These are phyloP conservation scores for Diarsia rubi DNA, from an alignment of 2,888 invertebrate species.

Conservation along the genomic window DNA sequence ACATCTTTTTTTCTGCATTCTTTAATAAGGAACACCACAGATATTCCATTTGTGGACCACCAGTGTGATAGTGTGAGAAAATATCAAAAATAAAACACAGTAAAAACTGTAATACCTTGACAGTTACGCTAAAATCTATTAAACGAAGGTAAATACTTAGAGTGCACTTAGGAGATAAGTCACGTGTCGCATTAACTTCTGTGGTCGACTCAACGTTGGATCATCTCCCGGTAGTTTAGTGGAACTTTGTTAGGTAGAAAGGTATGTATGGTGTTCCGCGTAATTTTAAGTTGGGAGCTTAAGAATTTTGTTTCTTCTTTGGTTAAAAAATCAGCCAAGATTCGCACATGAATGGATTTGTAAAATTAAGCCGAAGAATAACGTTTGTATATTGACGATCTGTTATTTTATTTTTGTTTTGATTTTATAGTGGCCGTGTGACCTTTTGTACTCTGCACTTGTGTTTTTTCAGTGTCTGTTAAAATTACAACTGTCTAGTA, in stretches of 20 bases:
- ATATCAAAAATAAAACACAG: background rate
- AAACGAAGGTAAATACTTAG: conserved; percentile 14
- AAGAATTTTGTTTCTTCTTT: background rate
- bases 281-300: too few relatives aligned
- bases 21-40: background rate
- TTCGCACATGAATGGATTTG: background rate
- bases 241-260: background rate
- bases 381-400: background rate
- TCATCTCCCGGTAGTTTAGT: conserved; percentile 10
- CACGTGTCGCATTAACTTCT: conserved; percentile 40
- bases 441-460: too few relatives aligned
- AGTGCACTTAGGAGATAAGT: conserved; percentile 53
- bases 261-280: background rate
- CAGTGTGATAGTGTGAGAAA: background rate
- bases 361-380: background rate
- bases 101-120: conserved; percentile 3
- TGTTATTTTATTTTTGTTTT: background rate
- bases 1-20: too few relatives aligned
- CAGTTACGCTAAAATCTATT: conserved; percentile 35
- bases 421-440: too few relatives aligned
- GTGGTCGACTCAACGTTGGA: conserved; percentile 30
- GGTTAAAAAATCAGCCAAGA: background rate
- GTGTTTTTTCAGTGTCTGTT: too few relatives aligned
- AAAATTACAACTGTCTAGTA: too few relatives aligned
- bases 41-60: background rate